These are phyloP conservation scores for Chionomys nivalis DNA, from an alignment of 2,113 vertebrate species.

Conservation along the genomic window DNA sequence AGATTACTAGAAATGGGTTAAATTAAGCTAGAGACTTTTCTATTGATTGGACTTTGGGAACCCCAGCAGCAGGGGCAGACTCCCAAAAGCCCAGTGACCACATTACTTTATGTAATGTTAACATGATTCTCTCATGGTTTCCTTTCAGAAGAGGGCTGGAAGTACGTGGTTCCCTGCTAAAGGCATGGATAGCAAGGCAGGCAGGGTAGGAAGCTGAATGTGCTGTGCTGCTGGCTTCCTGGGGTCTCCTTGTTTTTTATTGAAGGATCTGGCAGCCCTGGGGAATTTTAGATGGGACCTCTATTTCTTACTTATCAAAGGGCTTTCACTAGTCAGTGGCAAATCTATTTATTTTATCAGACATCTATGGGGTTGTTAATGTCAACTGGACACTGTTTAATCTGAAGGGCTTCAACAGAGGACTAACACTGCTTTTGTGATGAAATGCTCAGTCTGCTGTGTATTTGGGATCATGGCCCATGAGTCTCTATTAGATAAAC, in stretches of 20 bases:
- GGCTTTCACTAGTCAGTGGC: not conserved
- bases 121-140: not conserved
- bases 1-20: too few relatives aligned
- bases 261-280: not conserved
- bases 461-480: not conserved
- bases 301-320: not conserved
- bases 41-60: not conserved
- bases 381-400: not conserved
- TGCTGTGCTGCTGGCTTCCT: not conserved
- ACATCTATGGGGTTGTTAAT: not conserved
- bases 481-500: not conserved
- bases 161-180: not conserved
- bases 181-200: not conserved
- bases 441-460: not conserved
- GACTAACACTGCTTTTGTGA: not conserved
- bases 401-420: not conserved
- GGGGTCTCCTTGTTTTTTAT: not conserved
- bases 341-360: not conserved
- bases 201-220: not conserved
- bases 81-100: not conserved
- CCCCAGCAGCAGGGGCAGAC: not conserved
- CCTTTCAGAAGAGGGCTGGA: not conserved
- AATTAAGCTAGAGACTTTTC: not conserved
- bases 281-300: not conserved
- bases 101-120: not conserved